phyloP scores from a whole-genome alignment of 2,888 invertebrate species.

The Eilema caniola region DNA sequence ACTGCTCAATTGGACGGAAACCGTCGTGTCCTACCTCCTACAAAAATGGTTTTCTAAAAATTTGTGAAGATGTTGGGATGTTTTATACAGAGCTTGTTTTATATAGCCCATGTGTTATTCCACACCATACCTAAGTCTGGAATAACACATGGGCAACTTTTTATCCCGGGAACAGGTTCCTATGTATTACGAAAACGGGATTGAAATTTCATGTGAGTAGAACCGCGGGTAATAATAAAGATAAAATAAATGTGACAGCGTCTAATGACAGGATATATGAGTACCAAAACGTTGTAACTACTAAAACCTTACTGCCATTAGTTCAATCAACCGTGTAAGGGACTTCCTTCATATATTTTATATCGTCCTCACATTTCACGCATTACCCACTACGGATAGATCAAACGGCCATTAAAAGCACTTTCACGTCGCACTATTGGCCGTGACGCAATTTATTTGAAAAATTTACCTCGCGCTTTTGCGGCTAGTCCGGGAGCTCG shows the following conservation, averaged over 20 bases:
- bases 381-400: constrained; percentile 20
- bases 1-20: too few relatives aligned
- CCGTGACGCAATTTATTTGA: constrained; percentile 21
- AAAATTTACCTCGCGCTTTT: constrained; percentile 18
- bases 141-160: too few relatives aligned
- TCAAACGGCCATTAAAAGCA: constrained; percentile 23
- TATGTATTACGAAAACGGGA: too few relatives aligned
- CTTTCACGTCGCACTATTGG: constrained; percentile 21
- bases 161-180: too few relatives aligned
- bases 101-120: too few relatives aligned
- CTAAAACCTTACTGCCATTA: constrained; percentile 16
- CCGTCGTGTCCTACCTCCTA: too few relatives aligned
- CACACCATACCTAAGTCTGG: too few relatives aligned
- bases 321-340: constrained; percentile 17
- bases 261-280: constrained; percentile 7
- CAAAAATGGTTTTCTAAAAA: too few relatives aligned
- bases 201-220: too few relatives aligned
- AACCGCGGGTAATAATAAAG: neutral
- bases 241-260: neutral
- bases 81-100: too few relatives aligned
- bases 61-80: too few relatives aligned
- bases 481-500: constrained; percentile 9
- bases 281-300: constrained; percentile 2
- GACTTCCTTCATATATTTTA: constrained; percentile 18
- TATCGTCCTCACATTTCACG: constrained; percentile 9